Percentiles rank a stretch among this genome's conserved stretches.
These are phyloP conservation scores for Cheilosia pagana DNA, from an alignment of 2,888 invertebrate genomes.

Conservation along the genomic window DNA sequence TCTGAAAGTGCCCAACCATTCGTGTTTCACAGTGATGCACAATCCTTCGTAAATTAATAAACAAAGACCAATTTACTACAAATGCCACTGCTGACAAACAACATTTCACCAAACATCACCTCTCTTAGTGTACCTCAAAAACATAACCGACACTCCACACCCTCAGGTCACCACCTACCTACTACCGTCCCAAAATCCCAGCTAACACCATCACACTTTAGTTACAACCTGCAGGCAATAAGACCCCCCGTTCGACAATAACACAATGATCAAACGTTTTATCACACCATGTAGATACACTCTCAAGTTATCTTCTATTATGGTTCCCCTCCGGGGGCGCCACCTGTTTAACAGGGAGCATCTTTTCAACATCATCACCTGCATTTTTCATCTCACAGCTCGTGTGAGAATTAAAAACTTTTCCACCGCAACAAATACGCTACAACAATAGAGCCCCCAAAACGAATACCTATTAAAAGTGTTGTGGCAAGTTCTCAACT, in stretches of 20 bases:
- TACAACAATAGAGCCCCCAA: slow-evolving; percentile 37
- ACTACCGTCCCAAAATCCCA: neutral
- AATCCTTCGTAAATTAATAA: too few relatives aligned
- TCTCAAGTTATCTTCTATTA: slow-evolving; percentile 23
- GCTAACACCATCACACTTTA: neutral
- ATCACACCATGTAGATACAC: slow-evolving; percentile 29
- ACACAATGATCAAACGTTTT: slow-evolving; percentile 35
- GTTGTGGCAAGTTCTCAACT: slow-evolving; percentile 46
- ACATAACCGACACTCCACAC: neutral
- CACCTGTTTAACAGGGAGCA: slow-evolving; percentile 34
- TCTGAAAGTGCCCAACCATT: too few relatives aligned
- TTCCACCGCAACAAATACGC: slow-evolving; percentile 36
- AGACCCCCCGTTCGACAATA: slow-evolving; percentile 14
- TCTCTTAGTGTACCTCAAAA: neutral
- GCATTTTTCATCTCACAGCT: neutral
- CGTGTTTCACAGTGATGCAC: too few relatives aligned
- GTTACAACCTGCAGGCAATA: neutral
- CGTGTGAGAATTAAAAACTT: slow-evolving; percentile 67
- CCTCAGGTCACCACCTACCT: neutral
- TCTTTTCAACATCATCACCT: slow-evolving; percentile 34
- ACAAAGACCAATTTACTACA: too few relatives aligned
- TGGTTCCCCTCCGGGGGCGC: slow-evolving; percentile 1
- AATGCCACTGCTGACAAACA: too few relatives aligned
- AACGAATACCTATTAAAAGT: slow-evolving; percentile 48
- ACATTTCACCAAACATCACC: neutral